Evolutionary conservation across 2,797 vertebrate genomes (phyloP), one percentile per base, ranked within the genome.

Genomic region (Linurgus olivaceus): DNA sequence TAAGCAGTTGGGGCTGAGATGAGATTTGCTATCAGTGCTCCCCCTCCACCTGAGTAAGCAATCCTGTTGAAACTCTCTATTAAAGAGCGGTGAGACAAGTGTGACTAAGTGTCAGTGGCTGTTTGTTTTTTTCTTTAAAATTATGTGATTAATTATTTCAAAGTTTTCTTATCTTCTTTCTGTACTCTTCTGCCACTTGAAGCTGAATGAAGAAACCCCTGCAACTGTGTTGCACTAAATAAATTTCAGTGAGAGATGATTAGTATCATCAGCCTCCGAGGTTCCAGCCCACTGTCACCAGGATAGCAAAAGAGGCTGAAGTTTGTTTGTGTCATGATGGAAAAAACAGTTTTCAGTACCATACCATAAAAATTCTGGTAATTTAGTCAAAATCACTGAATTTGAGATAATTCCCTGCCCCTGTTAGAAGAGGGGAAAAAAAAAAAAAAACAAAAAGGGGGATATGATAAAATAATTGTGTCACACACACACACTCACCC

Each of bases 41-140:
- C 68, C n/a, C 38, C 12, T 79, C 63, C 37, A 45, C 0, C 0
- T 0, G 8, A 54, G 24, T 33, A 38, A 52, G 47, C 17, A 81
- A 29, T 11, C 16, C 35, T 65, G 33, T 33, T 81, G 62, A 78
- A 88, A 75, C 9, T 8, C 17, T 66, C 16, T 45, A 38, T n/a
- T 47, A 51, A 76, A n/a, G 19, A 87, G 25, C 37, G 18, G 37
- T 25, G 25, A 82, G 38, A 78, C 3, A 85, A 70, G 17, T 18
- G 25, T 62, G 35, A 59, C 55, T 38, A 40, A 57, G n/a, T 51
- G 67, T 40, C 47, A 65, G 17, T 74, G 33, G 13, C 17, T 62
- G 25, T 19, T 87, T 24, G 29, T 0, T 45, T 84, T 67, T 62
- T 68, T 31, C 48, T 52, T 81, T 50, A 57, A 84, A 81, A 48